Conservation (phyloP, 2,797 vertebrate species). For the Paratrypauchen microcephalus region DNA sequence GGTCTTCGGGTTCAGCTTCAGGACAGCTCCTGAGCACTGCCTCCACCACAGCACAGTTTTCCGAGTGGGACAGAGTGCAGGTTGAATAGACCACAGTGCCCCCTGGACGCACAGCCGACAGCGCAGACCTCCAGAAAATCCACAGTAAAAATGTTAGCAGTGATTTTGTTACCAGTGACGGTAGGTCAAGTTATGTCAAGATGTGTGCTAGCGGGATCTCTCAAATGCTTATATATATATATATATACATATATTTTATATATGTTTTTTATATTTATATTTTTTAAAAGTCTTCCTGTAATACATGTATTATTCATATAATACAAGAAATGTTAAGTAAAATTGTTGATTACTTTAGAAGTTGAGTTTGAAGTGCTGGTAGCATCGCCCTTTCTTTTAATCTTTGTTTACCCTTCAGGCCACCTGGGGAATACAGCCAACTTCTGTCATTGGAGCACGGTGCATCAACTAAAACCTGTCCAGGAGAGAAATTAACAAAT, state of each 20-base stretch:
- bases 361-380: slow-evolving; percentile 82
- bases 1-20: slow-evolving; percentile 77
- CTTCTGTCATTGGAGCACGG: slow-evolving; percentile 97
- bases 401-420: slow-evolving; percentile 78
- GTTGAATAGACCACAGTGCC: slow-evolving; percentile 93
- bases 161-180: neutral
- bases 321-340: neutral
- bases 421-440: slow-evolving; percentile 86
- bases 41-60: slow-evolving; percentile 86
- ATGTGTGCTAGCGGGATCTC: neutral
- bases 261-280: too few relatives aligned
- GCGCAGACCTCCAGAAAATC: slow-evolving; percentile 81
- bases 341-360: slow-evolving; percentile 81
- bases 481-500: neutral
- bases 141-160: slow-evolving; percentile 23
- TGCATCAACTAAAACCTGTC: slow-evolving; percentile 90
- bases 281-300: too few relatives aligned
- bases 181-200: neutral
- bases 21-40: slow-evolving; percentile 77
- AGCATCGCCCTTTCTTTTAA: slow-evolving; percentile 80
- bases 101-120: slow-evolving; percentile 86
- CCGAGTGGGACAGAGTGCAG: slow-evolving; percentile 89
- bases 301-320: too few relatives aligned
- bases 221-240: neutral
- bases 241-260: too few relatives aligned